These are phyloP conservation scores for Scelioninae gen. 1 DNA, from an alignment of 2,888 invertebrate genomes.

Conservation along the genomic window DNA sequence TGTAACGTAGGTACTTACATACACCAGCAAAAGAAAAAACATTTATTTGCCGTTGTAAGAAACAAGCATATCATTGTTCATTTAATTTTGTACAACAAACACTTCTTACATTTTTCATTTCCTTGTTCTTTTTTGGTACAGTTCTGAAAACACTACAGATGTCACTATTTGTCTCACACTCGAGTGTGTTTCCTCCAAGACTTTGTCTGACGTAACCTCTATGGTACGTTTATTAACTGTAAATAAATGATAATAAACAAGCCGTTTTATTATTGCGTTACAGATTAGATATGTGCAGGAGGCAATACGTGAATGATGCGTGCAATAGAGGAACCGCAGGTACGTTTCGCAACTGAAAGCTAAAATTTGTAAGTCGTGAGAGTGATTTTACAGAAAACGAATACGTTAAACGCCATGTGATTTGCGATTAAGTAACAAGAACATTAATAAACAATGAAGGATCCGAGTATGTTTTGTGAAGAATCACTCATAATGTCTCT, in stretches of 20 bases:
- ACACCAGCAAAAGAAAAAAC: conserved; percentile 17
- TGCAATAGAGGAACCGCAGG: conserved; percentile 99
- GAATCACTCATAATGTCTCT: conserved; percentile 55
- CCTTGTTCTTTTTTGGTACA: conserved; percentile 19
- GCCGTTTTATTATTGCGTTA: conserved; percentile 88
- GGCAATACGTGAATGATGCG: conserved; percentile 96
- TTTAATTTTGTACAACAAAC: conserved; percentile 50
- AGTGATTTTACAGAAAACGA: conserved; percentile 67
- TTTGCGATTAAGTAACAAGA: conserved; percentile 18
- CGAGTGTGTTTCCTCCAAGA: conserved; percentile 54
- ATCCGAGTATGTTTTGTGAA: conserved; percentile 55
- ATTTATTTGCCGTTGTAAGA: conserved; percentile 30
- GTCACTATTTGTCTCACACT: conserved; percentile 45
- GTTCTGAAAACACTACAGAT: conserved; percentile 14
- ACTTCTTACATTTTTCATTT: conserved; percentile 29
- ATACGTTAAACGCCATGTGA: background rate
- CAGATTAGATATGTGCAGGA: conserved; percentile 99
- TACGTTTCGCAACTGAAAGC: conserved; percentile 86
- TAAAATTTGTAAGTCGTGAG: conserved; percentile 70
- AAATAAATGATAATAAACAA: conserved; percentile 80
- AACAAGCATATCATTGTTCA: conserved; percentile 22
- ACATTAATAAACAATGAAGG: conserved; percentile 28
- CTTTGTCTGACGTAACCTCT: conserved; percentile 64
- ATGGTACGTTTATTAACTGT: conserved; percentile 60
- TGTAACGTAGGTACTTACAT: conserved; percentile 35